Evolutionary conservation across 2,888 invertebrate species (phyloP).

Genomic region (Mesorhabditis sp.): DNA sequence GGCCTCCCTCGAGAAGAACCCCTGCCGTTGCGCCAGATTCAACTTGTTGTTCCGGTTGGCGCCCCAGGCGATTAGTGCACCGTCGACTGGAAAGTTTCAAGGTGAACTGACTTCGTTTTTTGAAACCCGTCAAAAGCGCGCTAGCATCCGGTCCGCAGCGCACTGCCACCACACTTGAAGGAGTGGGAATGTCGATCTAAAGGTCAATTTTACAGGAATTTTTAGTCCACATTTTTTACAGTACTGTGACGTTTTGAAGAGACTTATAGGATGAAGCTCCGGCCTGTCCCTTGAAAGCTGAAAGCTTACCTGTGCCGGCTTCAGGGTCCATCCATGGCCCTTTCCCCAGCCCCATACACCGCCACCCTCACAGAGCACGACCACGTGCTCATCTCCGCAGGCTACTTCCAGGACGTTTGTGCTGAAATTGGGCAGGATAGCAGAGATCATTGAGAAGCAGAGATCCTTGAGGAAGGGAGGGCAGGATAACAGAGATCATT

Average conservation of each 20-base stretch:
- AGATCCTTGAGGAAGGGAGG: too few relatives aligned
- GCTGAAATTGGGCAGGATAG: constrained; percentile 53
- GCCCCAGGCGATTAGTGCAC: constrained; percentile 68
- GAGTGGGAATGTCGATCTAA: constrained; percentile 36
- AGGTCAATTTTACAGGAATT: not conserved
- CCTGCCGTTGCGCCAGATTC: constrained; percentile 65
- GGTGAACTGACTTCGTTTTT: too few relatives aligned
- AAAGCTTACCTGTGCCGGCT: constrained; percentile 15
- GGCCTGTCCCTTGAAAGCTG: not conserved
- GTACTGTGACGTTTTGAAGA: not conserved
- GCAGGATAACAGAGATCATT: too few relatives aligned
- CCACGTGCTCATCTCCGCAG: constrained; percentile 68
- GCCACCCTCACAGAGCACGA: constrained; percentile 68
- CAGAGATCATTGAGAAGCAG: too few relatives aligned
- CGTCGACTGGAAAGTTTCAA: constrained; percentile 21
- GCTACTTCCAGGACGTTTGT: constrained; percentile 60
- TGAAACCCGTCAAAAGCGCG: constrained; percentile 21
- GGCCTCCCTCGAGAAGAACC: constrained; percentile 62
- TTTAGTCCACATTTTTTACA: not conserved
- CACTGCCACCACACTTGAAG: constrained; percentile 33
- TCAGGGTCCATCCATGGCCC: constrained; percentile 62
- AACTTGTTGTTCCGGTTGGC: constrained; percentile 68
- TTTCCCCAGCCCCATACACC: constrained; percentile 71
- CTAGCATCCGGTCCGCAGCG: constrained; percentile 31
- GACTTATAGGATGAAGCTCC: not conserved